phyloP scores from a whole-genome alignment of 2,888 invertebrate species.

The Resseliella maxima region DNA sequence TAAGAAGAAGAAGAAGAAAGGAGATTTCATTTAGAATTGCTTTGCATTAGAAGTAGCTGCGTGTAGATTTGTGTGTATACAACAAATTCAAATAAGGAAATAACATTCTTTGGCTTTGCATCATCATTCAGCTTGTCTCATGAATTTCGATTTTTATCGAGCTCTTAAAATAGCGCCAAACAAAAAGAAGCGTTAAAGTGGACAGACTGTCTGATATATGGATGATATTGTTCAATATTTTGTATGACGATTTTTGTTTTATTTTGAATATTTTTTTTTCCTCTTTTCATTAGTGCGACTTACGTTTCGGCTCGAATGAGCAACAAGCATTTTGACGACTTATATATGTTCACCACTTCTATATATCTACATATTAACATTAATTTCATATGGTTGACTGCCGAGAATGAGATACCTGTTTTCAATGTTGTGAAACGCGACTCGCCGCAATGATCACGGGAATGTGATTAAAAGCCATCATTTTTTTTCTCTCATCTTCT shows the following conservation, averaged over 20 bases:
- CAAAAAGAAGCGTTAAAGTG: background rate
- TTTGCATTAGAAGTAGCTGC: background rate
- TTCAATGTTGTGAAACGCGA: background rate
- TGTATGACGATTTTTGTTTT: background rate
- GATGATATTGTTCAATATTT: conserved; percentile 25
- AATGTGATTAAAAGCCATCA: background rate
- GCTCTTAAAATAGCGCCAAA: background rate
- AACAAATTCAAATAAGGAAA: conserved; percentile 33
- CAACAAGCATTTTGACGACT: background rate
- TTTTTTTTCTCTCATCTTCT: background rate
- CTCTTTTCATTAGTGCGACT: background rate
- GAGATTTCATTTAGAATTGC: background rate
- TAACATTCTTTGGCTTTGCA: background rate
- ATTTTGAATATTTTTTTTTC: background rate
- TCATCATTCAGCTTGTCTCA: background rate
- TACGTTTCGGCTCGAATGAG: background rate
- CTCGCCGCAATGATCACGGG: background rate
- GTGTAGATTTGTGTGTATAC: background rate
- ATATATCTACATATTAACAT: background rate
- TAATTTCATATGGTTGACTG: background rate
- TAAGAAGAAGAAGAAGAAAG: background rate
- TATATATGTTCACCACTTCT: conserved; percentile 5
- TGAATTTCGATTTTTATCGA: conserved; percentile 36
- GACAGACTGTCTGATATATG: conserved; percentile 15
- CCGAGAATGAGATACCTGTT: background rate